Conservation (phyloP, 37 sponge, comb jelly and placozoan genomes). For the Halichondria panicea region DNA sequence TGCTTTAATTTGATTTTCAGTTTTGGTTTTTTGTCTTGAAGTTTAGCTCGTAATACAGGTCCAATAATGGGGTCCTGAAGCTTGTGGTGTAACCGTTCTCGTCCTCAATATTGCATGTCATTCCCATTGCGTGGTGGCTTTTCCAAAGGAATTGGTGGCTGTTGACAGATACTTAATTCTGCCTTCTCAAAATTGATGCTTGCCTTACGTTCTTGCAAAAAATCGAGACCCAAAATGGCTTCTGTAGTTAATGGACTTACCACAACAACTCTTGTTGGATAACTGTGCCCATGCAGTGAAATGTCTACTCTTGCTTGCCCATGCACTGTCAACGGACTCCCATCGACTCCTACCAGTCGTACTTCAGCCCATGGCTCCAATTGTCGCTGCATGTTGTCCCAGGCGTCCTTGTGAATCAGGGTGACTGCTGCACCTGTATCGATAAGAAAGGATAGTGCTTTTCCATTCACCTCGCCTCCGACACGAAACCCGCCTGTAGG, state of each 20-base stretch:
- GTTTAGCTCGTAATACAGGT: no score
- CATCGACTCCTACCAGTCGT: slow-evolving; percentile 38
- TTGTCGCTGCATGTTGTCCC: neutral
- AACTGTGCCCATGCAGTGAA: neutral
- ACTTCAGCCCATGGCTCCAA: slow-evolving; percentile 30
- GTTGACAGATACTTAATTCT: neutral
- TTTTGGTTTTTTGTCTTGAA: no score
- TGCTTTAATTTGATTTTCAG: no score
- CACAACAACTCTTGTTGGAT: neutral
- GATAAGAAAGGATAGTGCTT: slow-evolving; percentile 9
- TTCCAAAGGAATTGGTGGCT: no score
- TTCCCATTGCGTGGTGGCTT: no score
- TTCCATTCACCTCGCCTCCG: slow-evolving; percentile 18
- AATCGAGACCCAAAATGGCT: slow-evolving; percentile 11
- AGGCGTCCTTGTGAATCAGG: slow-evolving; percentile 27
- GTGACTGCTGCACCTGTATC: slow-evolving; percentile 63
- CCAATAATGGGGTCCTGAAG: no score
- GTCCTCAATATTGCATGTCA: no score
- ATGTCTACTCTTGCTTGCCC: neutral
- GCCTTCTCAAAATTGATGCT: neutral
- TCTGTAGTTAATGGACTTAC: neutral
- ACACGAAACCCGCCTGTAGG: slow-evolving; percentile 8
- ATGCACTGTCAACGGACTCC: slow-evolving; percentile 1
- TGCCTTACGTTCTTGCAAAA: slow-evolving; percentile 1
- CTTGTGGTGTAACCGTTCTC: no score